phyloP scores from a whole-genome alignment of 1,140 invertebrate genomes.

The Drosophila auraria region DNA sequence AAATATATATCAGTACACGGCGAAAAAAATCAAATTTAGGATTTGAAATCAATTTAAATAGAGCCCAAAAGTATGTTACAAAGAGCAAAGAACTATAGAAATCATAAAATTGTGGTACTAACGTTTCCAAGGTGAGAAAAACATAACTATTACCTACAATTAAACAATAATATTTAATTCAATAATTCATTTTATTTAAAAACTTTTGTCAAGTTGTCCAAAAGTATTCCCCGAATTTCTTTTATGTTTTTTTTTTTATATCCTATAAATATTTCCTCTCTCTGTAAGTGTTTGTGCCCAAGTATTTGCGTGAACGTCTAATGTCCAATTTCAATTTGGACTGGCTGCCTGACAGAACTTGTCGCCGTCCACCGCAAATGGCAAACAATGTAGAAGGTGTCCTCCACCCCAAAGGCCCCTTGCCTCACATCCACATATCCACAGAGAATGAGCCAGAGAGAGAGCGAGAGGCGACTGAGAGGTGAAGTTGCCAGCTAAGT shows the following conservation, averaged over 20 bases:
- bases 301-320: conserved; percentile 65
- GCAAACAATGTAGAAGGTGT: conserved; percentile 65
- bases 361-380: conserved; percentile 53
- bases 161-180: no score
- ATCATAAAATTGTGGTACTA: no score
- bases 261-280: neutral
- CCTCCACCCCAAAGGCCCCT: neutral
- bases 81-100: neutral
- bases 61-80: neutral
- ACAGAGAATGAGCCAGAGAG: neutral
- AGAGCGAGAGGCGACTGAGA: neutral
- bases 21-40: neutral
- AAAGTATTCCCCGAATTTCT: neutral
- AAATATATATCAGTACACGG: conserved; percentile 30
- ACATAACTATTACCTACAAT: no score
- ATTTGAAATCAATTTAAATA: neutral
- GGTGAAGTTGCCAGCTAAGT: conserved; percentile 62
- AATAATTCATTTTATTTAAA: neutral
- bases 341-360: conserved; percentile 54
- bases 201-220: neutral
- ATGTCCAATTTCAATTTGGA: conserved; percentile 82
- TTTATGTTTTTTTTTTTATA: neutral
- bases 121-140: neutral
- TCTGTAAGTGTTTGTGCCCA: conserved; percentile 28
- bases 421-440: conserved; percentile 61